Percentiles rank a stretch among this genome's conserved stretches.
phyloP scores from a whole-genome alignment of 2,113 vertebrate species.

The Myocastor coypus region DNA sequence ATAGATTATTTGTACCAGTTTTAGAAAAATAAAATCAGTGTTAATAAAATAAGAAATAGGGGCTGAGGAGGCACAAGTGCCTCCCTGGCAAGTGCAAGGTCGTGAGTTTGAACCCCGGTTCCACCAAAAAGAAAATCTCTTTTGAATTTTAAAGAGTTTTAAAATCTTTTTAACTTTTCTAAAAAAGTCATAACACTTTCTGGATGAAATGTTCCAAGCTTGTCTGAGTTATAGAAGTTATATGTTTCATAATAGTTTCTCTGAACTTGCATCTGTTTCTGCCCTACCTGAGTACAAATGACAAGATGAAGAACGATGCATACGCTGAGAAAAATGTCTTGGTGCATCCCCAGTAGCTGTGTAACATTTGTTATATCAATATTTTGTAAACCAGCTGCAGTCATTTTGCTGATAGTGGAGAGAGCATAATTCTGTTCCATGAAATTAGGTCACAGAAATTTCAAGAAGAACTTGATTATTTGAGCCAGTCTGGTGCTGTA shows the following conservation, averaged over 20 bases:
- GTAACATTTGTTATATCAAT: conserved; percentile 12
- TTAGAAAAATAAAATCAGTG: conserved; percentile 23
- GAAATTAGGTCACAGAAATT: conserved; percentile 65
- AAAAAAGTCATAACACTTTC: conserved; percentile 9
- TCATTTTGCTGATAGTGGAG: conserved; percentile 47
- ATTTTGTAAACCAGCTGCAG: conserved; percentile 40
- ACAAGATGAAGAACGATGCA: conserved; percentile 38
- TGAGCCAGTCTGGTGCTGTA: conserved; percentile 37
- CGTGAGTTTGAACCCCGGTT: no score
- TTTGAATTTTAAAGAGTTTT: not conserved
- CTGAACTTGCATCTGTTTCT: not conserved
- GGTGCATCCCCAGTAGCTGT: not conserved
- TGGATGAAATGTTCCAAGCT: not conserved
- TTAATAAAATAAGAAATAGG: not conserved
- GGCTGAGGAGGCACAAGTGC: no score
- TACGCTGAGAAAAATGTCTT: conserved; percentile 5
- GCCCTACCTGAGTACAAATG: not conserved
- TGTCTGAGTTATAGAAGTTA: not conserved
- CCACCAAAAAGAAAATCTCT: no score
- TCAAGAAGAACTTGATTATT: conserved; percentile 16
- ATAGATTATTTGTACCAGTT: not conserved
- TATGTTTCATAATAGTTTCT: not conserved
- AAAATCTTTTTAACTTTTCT: not conserved
- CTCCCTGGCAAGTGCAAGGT: no score
- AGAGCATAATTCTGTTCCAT: not conserved